These are phyloP conservation scores for Diarsia rubi DNA, from an alignment of 2,888 invertebrate genomes.

Conservation along the genomic window DNA sequence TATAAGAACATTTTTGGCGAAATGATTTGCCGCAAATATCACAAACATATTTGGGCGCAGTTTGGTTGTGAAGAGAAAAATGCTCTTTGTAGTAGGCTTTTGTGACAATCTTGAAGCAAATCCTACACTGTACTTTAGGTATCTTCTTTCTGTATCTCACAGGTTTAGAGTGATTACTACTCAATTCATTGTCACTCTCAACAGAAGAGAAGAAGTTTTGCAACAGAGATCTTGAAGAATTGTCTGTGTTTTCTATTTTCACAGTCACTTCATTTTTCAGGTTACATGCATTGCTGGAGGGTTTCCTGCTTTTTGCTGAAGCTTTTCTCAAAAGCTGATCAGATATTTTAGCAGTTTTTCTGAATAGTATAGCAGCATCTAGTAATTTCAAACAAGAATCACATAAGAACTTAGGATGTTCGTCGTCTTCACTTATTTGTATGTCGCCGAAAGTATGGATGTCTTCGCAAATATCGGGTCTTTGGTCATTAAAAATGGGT, in stretches of 20 bases:
- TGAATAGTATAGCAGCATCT: constrained; percentile 77
- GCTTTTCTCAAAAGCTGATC: constrained; percentile 69
- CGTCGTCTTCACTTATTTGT: constrained; percentile 73
- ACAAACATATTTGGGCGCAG: constrained; percentile 74
- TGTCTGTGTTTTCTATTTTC: constrained; percentile 9
- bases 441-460: constrained; percentile 69
- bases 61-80: constrained; percentile 69
- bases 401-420: constrained; percentile 79
- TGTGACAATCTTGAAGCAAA: constrained; percentile 54
- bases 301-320: not conserved
- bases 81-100: constrained; percentile 49
- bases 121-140: constrained; percentile 43
- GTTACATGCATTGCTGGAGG: not conserved
- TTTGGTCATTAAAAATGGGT: constrained; percentile 61
- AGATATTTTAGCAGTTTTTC: constrained; percentile 76
- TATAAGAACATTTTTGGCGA: constrained; percentile 76
- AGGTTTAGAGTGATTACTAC: constrained; percentile 16
- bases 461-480: constrained; percentile 17
- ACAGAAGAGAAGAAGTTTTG: constrained; percentile 38
- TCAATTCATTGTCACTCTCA: constrained; percentile 31
- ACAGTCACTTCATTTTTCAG: constrained; percentile 8
- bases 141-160: constrained; percentile 18
- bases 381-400: constrained; percentile 77
- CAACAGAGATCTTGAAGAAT: constrained; percentile 26
- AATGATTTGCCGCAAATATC: constrained; percentile 82